Base-by-base conservation (phyloP, 2,888 invertebrate genomes). In the Drosophila anceps region DNA sequence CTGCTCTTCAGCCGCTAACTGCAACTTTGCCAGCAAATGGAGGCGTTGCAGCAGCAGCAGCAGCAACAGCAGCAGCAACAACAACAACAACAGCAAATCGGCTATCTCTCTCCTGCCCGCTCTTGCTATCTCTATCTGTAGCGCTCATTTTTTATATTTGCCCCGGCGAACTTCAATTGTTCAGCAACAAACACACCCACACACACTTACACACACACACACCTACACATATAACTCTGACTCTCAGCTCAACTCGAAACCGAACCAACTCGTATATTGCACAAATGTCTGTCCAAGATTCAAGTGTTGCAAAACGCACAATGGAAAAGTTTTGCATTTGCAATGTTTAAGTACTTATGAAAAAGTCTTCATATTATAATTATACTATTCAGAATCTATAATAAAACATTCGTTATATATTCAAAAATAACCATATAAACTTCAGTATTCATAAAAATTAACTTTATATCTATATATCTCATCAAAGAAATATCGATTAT, bases 81-180 rank as follows among this genome's bases (percentile, higher is more conserved):
- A 63, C 84, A 77, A 44, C 29, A 82, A 65, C 58, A 70, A 66
- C 84, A 62, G 69, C 68, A 68, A 73, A 53, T 64, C 62, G 46
- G 43, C 54, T 39, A 51, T 48, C 31, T 59, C 58, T 31, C 53
- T 55, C 58, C 37, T 46, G n/a, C 44, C 20, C 46, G 33, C 60
- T 65, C 37, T 51, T 48, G 37, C 69, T 59, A 6, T 27, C 57
- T 46, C 43, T 51, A 44, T 50, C 43, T 43, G 31, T 50, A 61
- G 37, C 67, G 68, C 79, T 73, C 85, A 74, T 88, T 89, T 88
- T 88, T 84, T 84, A 85, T 82, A 85, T 75, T 82, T 84, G 64
- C 76, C 82, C 82, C 90, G 73, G 69, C 90, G 70, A 84, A 87
- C 84, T 84, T 82, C 84, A 84, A 84, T 89, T 84, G 90, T 87